Evolutionary conservation across 2,888 invertebrate genomes (phyloP).

Genomic region (Megaustenia siamemsis): DNA sequence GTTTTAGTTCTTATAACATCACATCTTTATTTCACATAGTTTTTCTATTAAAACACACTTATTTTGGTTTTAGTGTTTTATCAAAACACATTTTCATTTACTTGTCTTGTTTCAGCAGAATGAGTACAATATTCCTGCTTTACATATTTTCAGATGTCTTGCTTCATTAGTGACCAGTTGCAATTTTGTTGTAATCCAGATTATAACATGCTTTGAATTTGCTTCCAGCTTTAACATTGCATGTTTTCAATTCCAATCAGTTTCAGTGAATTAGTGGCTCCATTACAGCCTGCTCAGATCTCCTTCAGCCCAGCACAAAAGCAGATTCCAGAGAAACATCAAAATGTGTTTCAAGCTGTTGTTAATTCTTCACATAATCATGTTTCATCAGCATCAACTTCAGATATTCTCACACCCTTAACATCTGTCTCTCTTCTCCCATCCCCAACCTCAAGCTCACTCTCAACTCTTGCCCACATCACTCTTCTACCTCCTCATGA

Average conservation of each 20-base stretch:
- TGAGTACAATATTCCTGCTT: background rate
- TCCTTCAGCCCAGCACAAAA: conserved; percentile 36
- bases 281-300: conserved; percentile 46
- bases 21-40: background rate
- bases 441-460: conserved; percentile 20
- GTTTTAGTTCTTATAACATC: background rate
- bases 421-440: conserved; percentile 42
- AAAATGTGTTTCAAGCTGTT: conserved; percentile 48
- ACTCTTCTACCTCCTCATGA: conserved; percentile 40
- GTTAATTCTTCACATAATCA: conserved; percentile 50
- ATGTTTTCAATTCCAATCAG: conserved; percentile 51
- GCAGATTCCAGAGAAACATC: conserved; percentile 51
- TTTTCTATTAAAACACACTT: background rate
- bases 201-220: conserved; percentile 30
- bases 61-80: background rate
- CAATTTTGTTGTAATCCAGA: background rate
- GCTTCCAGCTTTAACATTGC: conserved; percentile 13
- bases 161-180: conserved; percentile 1
- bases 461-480: conserved; percentile 27
- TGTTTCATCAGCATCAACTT: background rate
- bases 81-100: background rate
- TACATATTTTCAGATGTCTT: conserved; percentile 16
- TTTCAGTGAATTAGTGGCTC: conserved; percentile 74
- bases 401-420: background rate
- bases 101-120: conserved; percentile 11